Conservation (phyloP, 2,113 vertebrate species). For the Microcebus jonahi region DNA sequence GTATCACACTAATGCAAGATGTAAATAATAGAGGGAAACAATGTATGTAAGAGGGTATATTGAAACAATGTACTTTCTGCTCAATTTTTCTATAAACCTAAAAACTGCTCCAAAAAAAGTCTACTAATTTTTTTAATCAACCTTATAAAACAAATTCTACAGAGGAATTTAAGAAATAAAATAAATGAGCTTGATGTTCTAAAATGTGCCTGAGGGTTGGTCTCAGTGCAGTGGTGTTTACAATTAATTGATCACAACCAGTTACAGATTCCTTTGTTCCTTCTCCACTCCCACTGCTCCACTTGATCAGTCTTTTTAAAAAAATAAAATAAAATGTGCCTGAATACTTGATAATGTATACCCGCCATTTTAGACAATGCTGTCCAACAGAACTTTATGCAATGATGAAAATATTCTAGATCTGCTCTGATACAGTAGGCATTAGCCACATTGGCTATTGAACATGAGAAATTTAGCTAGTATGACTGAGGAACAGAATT, state of each 20-base stretch:
- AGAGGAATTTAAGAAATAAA: background rate
- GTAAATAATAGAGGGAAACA: background rate
- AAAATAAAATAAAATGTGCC: background rate
- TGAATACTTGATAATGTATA: background rate
- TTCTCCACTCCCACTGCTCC: too few species aligned
- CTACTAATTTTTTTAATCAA: background rate
- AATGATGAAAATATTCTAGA: background rate
- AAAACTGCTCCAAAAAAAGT: conserved; percentile 16
- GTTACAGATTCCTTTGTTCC: too few species aligned
- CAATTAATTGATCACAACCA: too few species aligned
- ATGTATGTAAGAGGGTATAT: background rate
- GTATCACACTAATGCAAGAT: background rate
- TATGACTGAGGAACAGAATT: background rate
- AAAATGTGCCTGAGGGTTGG: background rate
- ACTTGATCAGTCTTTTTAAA: too few species aligned
- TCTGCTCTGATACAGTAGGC: background rate
- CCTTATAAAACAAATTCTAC: conserved; percentile 32
- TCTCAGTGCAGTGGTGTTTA: too few species aligned
- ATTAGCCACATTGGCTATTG: background rate
- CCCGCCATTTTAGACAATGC: background rate
- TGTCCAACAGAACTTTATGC: background rate
- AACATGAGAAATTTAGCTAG: background rate
- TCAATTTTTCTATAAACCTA: conserved; percentile 6
- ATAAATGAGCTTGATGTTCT: background rate
- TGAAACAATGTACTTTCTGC: background rate